A percentile compares a stretch with the other conserved stretches of the same genome.
phyloP scores from a whole-genome alignment of 1,140 invertebrate species.

The Neomicropteryx cornuta region DNA sequence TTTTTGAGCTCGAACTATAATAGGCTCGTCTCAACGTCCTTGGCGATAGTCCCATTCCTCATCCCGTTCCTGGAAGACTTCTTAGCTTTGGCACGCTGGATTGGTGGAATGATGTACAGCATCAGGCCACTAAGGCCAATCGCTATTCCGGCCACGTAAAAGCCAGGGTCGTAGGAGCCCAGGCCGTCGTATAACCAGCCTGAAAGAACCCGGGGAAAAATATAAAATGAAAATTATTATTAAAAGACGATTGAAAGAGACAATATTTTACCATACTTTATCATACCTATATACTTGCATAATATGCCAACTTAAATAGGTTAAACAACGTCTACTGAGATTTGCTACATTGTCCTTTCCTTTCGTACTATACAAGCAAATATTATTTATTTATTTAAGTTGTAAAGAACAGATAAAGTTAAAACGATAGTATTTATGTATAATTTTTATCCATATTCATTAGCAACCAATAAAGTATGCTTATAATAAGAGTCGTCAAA shows the following conservation, averaged over 20 bases:
- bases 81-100: too few species aligned
- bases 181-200: conserved; percentile 70
- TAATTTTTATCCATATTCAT: too few species aligned
- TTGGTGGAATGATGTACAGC: conserved; percentile 73
- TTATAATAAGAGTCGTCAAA: too few species aligned
- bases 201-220: conserved; percentile 32
- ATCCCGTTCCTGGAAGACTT: too few species aligned
- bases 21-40: conserved; percentile 14
- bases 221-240: conserved; percentile 7
- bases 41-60: conserved; percentile 14
- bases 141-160: conserved; percentile 68
- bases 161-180: conserved; percentile 72
- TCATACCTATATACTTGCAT: background rate
- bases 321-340: background rate
- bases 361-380: background rate
- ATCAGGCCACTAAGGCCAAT: conserved; percentile 82
- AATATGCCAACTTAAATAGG: background rate
- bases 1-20: conserved; percentile 1
- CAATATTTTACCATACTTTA: background rate
- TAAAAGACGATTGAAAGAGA: background rate
- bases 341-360: background rate
- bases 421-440: too few species aligned
- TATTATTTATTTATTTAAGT: background rate
- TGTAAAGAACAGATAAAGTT: too few species aligned
- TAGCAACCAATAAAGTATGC: too few species aligned